Conservation (phyloP, 2,113 vertebrate species). For the Macquaria australasica region DNA sequence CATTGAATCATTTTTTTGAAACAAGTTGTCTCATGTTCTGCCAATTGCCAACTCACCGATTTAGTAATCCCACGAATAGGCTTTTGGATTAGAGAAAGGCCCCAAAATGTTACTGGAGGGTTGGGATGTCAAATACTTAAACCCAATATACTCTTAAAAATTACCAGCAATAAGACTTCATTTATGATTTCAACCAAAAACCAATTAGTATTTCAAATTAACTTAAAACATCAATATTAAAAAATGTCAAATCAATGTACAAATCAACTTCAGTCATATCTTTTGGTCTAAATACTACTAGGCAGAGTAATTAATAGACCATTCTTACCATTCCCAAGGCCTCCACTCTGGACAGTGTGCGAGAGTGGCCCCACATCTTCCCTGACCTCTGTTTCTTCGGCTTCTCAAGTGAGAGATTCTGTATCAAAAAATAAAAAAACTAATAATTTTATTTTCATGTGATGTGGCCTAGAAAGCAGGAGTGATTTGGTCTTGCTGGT, state of each 20-base stretch:
- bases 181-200: constrained; percentile 9
- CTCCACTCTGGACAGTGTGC: constrained; percentile 91
- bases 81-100: constrained; percentile 77
- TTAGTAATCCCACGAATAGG: constrained; percentile 84
- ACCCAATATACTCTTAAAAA: constrained; percentile 9
- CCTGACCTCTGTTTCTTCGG: constrained; percentile 88
- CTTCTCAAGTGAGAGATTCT: constrained; percentile 87
- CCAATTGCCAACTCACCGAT: constrained; percentile 80
- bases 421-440: neutral
- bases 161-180: neutral
- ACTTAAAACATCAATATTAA: neutral
- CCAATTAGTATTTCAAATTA: neutral
- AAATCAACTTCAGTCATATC: neutral
- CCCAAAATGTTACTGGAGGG: constrained; percentile 62
- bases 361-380: constrained; percentile 91
- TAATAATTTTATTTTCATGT: neutral
- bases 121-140: constrained; percentile 39
- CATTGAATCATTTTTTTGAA: constrained; percentile 4
- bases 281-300: neutral
- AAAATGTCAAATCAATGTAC: neutral
- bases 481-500: too few species aligned
- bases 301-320: neutral
- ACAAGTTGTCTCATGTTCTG: constrained; percentile 17
- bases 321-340: constrained; percentile 87
- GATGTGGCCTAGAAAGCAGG: neutral